Percentiles rank a stretch among this genome's conserved stretches.
Conservation (phyloP, 2,888 invertebrate species). For the Xestia ashworthii region DNA sequence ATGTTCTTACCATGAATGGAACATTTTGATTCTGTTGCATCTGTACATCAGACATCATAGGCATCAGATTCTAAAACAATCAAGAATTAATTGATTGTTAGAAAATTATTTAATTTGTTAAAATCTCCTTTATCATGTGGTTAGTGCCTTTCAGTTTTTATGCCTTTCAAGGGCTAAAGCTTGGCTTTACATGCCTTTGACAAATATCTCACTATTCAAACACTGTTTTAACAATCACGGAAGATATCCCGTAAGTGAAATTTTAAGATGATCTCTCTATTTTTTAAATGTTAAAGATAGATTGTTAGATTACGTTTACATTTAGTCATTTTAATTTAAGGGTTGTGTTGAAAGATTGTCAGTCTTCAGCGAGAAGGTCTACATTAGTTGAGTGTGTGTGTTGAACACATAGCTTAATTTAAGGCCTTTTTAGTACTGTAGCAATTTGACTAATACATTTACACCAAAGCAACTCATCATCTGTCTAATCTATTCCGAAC, state of each 20-base stretch:
- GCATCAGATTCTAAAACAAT: slow-evolving; percentile 85
- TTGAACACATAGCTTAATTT: background rate
- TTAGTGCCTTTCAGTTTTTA: no score
- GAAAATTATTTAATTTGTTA: background rate
- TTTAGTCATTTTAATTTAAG: slow-evolving; percentile 7
- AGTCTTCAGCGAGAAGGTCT: slow-evolving; percentile 4
- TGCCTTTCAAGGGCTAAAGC: no score
- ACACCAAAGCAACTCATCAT: no score
- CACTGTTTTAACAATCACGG: no score
- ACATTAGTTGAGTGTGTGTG: background rate
- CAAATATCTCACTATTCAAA: no score
- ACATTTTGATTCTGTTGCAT: slow-evolving; percentile 82
- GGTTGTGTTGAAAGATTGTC: slow-evolving; percentile 37
- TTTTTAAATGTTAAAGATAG: background rate
- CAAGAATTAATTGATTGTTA: slow-evolving; percentile 31
- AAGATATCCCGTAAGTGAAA: no score
- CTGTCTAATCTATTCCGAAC: no score
- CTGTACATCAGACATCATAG: slow-evolving; percentile 87
- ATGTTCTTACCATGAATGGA: slow-evolving; percentile 81
- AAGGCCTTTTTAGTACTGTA: background rate
- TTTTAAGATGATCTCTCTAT: no score
- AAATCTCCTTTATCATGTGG: no score
- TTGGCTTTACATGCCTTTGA: no score
- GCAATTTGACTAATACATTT: background rate
- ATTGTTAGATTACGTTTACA: background rate